Base-by-base conservation (phyloP, 2,888 invertebrate species). In the Halocaridina rubra region DNA sequence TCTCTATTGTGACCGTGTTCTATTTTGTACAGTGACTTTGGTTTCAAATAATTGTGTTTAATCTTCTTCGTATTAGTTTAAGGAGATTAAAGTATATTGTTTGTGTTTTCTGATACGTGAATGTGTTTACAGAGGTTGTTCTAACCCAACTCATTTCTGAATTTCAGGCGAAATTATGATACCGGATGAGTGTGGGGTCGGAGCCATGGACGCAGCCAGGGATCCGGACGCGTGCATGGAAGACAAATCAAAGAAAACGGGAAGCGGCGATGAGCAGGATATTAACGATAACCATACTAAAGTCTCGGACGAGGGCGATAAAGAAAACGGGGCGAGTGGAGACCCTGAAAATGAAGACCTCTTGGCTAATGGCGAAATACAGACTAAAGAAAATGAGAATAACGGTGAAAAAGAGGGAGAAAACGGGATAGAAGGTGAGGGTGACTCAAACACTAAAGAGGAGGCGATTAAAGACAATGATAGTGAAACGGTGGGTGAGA, bases 121-220 rank as follows among this genome's bases (percentile, higher is more conserved):
- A n/a, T n/a, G n/a, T n/a, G n/a, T n/a, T n/a, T n/a, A n/a, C n/a
- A n/a, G n/a, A n/a, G n/a, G 22, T 24, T 8, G 8, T 24, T 24
- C 10, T 69, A 69, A 69, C 8, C 19, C 29, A 29, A 46, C 16
- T 16, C 30, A 32, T n/a, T 59, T 29, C 33, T 27, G 3, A n/a
- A 13, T 27, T 19, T 0, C 81, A 81, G 81, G 76, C 75, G 32
- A 33, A 72, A 84, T 72, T 61, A 84, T 84, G 84, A 84, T 79
- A 72, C 84, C 84, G 67, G 84, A 84, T 84, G 84, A 84, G 46
- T 84, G 33, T 46, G 79, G 59, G 75, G 84, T 79, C 84, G 79
- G 75, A 84, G 84, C 79, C 74, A 84, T 84, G 84, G 84, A 84
- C 84, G 64, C 84, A 32, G 53, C 74, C 84, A 84, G 78, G 84